These are phyloP conservation scores for Macquaria ambigua DNA, from an alignment of 2,113 vertebrate species.

Conservation along the genomic window DNA sequence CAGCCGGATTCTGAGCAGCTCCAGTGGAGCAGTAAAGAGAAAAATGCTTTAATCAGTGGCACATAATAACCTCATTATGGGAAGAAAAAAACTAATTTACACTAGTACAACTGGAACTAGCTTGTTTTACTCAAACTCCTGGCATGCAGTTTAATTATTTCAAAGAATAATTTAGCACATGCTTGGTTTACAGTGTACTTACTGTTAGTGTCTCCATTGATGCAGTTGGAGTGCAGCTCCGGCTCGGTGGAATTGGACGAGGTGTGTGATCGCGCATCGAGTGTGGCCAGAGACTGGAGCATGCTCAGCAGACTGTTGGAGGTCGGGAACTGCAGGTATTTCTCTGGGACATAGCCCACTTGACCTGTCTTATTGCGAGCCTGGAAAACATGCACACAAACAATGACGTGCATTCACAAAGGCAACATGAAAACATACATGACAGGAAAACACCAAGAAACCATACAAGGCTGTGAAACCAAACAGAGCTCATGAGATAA, in stretches of 20 bases:
- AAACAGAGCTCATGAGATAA: neutral
- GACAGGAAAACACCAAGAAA: neutral
- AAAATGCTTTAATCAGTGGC: conserved; percentile 26
- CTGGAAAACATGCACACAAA: conserved; percentile 73
- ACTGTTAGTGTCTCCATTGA: conserved; percentile 94
- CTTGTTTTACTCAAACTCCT: conserved; percentile 14
- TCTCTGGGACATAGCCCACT: conserved; percentile 97
- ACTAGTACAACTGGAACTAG: conserved; percentile 3
- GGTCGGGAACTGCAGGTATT: conserved; percentile 97
- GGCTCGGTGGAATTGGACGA: conserved; percentile 96
- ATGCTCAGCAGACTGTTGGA: conserved; percentile 98
- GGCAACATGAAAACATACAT: neutral
- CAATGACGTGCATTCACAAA: conserved; percentile 5
- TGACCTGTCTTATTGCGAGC: conserved; percentile 94
- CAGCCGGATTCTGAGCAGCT: neutral
- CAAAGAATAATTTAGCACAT: neutral
- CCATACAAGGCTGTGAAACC: neutral
- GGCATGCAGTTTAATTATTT: conserved; percentile 13
- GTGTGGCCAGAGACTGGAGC: conserved; percentile 94
- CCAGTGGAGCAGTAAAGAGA: conserved; percentile 13
- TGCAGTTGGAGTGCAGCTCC: conserved; percentile 90
- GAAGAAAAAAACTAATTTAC: conserved; percentile 20
- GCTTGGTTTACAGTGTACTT: conserved; percentile 59
- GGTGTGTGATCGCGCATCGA: conserved; percentile 95
- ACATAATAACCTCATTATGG: conserved; percentile 35